Base-by-base conservation (phyloP, 1,140 invertebrate genomes). In the Chrysomallon squamiferum region DNA sequence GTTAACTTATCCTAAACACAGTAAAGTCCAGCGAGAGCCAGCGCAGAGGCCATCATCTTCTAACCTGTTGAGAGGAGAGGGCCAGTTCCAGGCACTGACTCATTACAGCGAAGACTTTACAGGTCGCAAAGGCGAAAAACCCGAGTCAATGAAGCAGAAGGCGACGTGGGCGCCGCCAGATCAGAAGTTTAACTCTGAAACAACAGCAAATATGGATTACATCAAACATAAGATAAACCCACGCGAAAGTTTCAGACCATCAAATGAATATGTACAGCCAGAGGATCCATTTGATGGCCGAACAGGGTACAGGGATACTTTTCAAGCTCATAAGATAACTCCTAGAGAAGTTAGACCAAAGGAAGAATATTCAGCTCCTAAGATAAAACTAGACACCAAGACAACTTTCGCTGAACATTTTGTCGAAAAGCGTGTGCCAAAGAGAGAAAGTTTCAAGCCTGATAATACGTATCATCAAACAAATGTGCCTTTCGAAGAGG, bases 121-220 rank as follows among this genome's bases (percentile, higher is more conserved):
- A 38, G 33, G 20, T n/a, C 58, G 20, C 15, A 20, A 5, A 11
- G 58, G n/a, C 11, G 18, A 38, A 9, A 67, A 62, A 52, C 35
- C 50, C 3, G n/a, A 54, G 43, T 62, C 54, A 35, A 62, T 65
- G 41, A 69, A 54, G 35, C 64, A 59, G 13, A 52, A 65, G 27
- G 4, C 41, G 27, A 30, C 29, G 4, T 18, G 45, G 4, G 25
- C 67, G 3, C 59, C 13, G 7, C 66, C 71, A 38, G 71, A 69
- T 32, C 61, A n/a, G 11, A 62, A 61, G 30, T 65, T 73, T 33
- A 62, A 73, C 20, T 62, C 22, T 25, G 50, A 25, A 18, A 54
- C 50, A 27, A 54, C 50, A 15, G 29, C 22, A 27, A 25, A 30
- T 27, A 27, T 15, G 25, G 50, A 54, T 13, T 54, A 20, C 29